Conservation (phyloP, 2,888 invertebrate genomes). For the Tenodera sinensis region DNA sequence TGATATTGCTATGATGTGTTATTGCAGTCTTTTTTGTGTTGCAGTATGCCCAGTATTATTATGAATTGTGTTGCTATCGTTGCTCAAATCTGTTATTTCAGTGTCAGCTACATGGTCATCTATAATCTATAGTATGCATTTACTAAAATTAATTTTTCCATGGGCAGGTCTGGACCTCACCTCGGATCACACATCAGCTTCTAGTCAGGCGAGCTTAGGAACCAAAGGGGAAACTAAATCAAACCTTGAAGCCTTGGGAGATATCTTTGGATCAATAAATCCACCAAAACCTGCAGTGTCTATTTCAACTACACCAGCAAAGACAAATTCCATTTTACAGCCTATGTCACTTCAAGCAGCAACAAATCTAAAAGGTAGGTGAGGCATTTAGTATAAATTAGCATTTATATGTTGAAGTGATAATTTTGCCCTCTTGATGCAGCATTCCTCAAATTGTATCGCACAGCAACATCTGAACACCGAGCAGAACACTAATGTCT, state of each 20-base stretch:
- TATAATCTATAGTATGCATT: no score
- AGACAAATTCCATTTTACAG: constrained; percentile 17
- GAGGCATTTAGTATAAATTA: neutral
- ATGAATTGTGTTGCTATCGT: no score
- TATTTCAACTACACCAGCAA: neutral
- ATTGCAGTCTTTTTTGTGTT: no score
- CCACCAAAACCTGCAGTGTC: neutral
- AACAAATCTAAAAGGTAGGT: neutral
- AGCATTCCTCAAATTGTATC: no score
- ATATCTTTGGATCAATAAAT: constrained; percentile 28
- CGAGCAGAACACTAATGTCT: no score
- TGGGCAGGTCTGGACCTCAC: constrained; percentile 1
- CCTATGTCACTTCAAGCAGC: constrained; percentile 11
- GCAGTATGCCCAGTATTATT: no score
- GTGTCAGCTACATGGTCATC: no score
- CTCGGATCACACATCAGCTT: neutral
- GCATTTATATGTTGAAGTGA: no score
- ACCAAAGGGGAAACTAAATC: constrained; percentile 10
- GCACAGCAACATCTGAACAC: no score
- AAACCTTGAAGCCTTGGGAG: constrained; percentile 29
- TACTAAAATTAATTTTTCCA: neutral
- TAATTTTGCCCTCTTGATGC: no score
- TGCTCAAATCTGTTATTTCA: no score
- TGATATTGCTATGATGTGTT: no score
- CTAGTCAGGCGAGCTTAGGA: neutral